phyloP scores from a whole-genome alignment of 2,797 vertebrate genomes.

The Tinamus major region DNA sequence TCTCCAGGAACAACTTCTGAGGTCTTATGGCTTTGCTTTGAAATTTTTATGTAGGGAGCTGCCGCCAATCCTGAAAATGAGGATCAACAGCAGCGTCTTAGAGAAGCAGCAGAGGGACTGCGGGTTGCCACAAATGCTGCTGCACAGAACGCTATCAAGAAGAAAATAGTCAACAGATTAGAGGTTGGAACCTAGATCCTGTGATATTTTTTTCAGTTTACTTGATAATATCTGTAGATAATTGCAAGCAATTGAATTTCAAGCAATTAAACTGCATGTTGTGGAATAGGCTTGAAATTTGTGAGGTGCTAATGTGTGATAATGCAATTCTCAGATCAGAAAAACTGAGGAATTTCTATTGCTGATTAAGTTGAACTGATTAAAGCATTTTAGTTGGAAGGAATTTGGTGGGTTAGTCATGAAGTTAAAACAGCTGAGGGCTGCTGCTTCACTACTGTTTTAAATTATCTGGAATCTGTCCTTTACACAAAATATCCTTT shows the following conservation, averaged over 20 bases:
- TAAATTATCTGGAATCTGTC: neutral
- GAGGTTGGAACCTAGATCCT: constrained; percentile 83
- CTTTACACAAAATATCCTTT: neutral
- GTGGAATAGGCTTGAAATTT: neutral
- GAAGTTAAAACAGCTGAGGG: neutral
- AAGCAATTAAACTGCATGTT: neutral
- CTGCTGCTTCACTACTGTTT: neutral
- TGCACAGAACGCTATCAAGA: constrained; percentile 98
- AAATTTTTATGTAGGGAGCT: constrained; percentile 85
- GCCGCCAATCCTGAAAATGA: constrained; percentile 98
- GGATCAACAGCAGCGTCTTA: constrained; percentile 95
- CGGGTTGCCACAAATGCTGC: constrained; percentile 97
- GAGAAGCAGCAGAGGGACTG: constrained; percentile 95
- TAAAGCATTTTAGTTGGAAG: neutral
- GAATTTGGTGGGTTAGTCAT: neutral
- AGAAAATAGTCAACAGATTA: constrained; percentile 95
- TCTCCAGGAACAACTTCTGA: neutral
- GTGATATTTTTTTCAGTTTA: neutral
- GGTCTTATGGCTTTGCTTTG: neutral
- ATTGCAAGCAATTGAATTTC: neutral
- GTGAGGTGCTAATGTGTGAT: neutral
- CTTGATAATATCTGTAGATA: neutral
- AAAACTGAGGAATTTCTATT: neutral
- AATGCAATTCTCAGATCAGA: neutral
- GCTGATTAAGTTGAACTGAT: neutral